Conservation (phyloP, 2,113 vertebrate species). For the Tachuris rubrigastra region DNA sequence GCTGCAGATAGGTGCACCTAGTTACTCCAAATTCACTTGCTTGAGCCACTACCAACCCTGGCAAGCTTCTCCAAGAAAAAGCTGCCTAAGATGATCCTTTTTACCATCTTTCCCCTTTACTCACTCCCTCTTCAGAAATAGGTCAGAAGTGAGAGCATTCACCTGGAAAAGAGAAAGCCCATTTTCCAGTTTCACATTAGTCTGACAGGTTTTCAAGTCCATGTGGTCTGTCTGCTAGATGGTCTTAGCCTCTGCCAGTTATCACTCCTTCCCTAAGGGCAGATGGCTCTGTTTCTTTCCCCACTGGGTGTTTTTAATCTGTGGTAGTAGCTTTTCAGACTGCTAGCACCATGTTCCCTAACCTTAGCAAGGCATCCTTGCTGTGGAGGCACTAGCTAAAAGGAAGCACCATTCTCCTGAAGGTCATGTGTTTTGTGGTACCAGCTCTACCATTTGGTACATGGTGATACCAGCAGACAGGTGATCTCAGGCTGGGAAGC, state of each 20-base stretch:
- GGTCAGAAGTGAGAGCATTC: not conserved
- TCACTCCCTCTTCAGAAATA: not conserved
- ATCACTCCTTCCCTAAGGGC: not conserved
- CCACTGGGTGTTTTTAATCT: not conserved
- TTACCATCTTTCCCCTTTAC: not conserved
- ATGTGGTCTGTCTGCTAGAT: not conserved
- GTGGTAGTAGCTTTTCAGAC: not conserved
- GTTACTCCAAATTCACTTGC: not conserved
- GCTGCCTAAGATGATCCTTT: not conserved
- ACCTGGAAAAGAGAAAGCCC: not conserved
- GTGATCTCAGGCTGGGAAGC: not conserved
- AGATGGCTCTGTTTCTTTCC: not conserved
- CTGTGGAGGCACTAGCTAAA: not conserved
- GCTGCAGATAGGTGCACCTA: not conserved
- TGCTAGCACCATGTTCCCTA: not conserved
- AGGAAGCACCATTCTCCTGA: not conserved
- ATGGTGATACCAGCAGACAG: accelerated
- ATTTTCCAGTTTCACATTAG: not conserved
- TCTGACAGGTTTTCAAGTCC: not conserved
- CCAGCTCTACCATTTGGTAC: not conserved
- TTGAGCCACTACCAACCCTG: accelerated
- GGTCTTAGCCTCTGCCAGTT: not conserved
- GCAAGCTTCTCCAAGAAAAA: not conserved
- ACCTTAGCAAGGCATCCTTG: not conserved
- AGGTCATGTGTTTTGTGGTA: not conserved